Evolutionary conservation across 2,113 vertebrate genomes (phyloP).

Genomic region (Pleuronectes platessa): DNA sequence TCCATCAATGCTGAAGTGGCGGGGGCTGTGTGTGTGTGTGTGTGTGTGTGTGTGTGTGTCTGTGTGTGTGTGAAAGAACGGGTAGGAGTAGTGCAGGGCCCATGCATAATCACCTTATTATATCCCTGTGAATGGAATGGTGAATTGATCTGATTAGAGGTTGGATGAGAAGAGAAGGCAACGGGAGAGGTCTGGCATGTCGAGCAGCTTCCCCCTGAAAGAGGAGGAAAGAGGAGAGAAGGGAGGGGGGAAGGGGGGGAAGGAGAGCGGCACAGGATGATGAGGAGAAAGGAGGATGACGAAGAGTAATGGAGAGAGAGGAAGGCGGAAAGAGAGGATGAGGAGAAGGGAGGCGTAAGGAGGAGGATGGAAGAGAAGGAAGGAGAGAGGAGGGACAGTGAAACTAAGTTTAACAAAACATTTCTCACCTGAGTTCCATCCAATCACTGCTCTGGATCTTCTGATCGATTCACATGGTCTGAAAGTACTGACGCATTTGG

Average conservation of each 20-base stretch:
- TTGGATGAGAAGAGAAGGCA: conserved; percentile 56
- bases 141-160: conserved; percentile 78
- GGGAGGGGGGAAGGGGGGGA: neutral
- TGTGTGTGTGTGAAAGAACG: conserved; percentile 26
- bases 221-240: conserved; percentile 6
- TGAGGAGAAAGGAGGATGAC: neutral
- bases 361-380: neutral
- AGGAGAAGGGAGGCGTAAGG: neutral
- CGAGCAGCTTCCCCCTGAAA: conserved; percentile 37
- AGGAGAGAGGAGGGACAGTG: neutral
- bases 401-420: neutral
- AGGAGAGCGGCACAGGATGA: neutral
- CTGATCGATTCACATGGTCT: neutral
- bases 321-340: neutral
- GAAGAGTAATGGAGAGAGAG: neutral
- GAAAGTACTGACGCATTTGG: too few relatives aligned
- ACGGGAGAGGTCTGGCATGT: conserved; percentile 48
- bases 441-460: neutral
- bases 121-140: conserved; percentile 74
- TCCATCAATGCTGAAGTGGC: conserved; percentile 68
- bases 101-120: conserved; percentile 82
- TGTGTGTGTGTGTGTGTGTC: neutral
- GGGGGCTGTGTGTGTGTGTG: conserved; percentile 5
- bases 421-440: neutral
- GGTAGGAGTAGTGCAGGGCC: conserved; percentile 38